phyloP scores from a whole-genome alignment of 2,888 invertebrate species.

The Tiliacea citrago region DNA sequence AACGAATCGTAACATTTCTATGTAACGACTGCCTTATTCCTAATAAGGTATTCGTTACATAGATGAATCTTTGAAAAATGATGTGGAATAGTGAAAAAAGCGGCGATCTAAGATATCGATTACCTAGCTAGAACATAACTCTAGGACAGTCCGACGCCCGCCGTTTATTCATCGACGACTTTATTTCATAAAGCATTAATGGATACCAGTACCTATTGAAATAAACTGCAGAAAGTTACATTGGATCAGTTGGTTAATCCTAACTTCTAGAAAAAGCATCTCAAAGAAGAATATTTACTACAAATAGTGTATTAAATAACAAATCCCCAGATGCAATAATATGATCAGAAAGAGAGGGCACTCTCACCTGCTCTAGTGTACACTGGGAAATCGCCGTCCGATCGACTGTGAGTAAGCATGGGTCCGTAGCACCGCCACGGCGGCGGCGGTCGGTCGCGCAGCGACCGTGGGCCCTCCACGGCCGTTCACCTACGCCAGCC shows the following conservation, averaged over 20 bases:
- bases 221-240: conserved; percentile 11
- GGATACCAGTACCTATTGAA: conserved; percentile 33
- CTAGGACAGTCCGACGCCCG: conserved; percentile 48
- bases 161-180: conserved; percentile 44
- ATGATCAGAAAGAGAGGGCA: conserved; percentile 59
- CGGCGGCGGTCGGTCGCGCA: conserved; percentile 88
- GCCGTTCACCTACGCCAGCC: conserved; percentile 85
- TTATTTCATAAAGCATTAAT: conserved; percentile 43
- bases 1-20: conserved; percentile 23
- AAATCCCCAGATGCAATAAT: conserved; percentile 65
- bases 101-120: conserved; percentile 54
- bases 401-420: conserved; percentile 96
- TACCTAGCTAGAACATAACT: conserved; percentile 40
- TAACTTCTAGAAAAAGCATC: conserved; percentile 8
- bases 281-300: conserved; percentile 24
- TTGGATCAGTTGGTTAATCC: conserved; percentile 12
- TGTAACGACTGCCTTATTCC: neutral
- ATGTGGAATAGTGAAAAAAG: conserved; percentile 25
- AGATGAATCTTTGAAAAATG: neutral
- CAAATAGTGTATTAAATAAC: conserved; percentile 77
- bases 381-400: conserved; percentile 96
- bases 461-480: conserved; percentile 90
- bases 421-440: conserved; percentile 92
- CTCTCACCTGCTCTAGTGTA: conserved; percentile 93
- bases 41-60: neutral